Evolutionary conservation across 2,113 vertebrate species (phyloP).

Genomic region (Paedocypris sp.): DNA sequence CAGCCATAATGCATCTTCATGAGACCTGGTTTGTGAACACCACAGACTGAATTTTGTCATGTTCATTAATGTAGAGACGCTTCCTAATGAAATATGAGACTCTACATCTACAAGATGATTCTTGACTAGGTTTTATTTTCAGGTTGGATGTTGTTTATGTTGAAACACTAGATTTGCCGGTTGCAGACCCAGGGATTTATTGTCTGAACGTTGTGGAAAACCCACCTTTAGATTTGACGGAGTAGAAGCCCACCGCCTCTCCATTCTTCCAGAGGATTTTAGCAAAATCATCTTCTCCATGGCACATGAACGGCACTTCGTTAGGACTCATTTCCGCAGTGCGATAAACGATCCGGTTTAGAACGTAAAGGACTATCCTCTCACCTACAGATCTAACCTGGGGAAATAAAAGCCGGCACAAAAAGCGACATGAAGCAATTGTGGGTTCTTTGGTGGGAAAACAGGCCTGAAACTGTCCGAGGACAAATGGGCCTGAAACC

Average conservation of each 20-base stretch:
- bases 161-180: no score
- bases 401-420: neutral
- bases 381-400: constrained; percentile 56
- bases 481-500: neutral
- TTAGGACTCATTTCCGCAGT: constrained; percentile 67
- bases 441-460: neutral
- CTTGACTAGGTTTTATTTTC: no score
- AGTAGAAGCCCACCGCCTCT: constrained; percentile 86
- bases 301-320: constrained; percentile 80
- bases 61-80: no score
- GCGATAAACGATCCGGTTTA: constrained; percentile 84
- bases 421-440: neutral
- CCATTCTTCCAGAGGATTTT: constrained; percentile 83
- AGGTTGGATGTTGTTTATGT: no score
- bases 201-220: no score
- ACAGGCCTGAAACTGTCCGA: neutral
- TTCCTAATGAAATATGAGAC: no score
- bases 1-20: no score
- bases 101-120: no score
- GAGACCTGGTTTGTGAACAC: no score
- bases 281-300: constrained; percentile 66
- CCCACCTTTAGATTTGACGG: constrained; percentile 76
- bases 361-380: constrained; percentile 77
- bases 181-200: no score
- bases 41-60: no score